These are phyloP conservation scores for Rapana venosa DNA, from an alignment of 2,888 invertebrate genomes.

Conservation along the genomic window DNA sequence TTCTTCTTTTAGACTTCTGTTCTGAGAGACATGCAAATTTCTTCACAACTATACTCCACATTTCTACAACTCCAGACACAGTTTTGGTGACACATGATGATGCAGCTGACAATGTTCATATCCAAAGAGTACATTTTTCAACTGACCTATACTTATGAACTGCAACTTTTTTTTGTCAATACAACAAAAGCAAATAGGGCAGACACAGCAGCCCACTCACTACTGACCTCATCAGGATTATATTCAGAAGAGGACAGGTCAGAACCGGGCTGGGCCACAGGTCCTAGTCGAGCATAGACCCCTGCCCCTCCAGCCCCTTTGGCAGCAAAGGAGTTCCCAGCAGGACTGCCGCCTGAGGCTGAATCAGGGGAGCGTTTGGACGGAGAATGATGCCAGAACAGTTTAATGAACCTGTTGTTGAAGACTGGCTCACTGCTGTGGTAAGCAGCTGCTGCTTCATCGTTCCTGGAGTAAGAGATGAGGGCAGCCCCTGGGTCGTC, in stretches of 20 bases:
- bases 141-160: too few relatives aligned
- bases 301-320: neutral
- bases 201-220: neutral
- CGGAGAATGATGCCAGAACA: slow-evolving; percentile 91
- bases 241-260: slow-evolving; percentile 15
- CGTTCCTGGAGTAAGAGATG: slow-evolving; percentile 92
- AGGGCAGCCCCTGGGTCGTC: slow-evolving; percentile 95
- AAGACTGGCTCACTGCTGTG: slow-evolving; percentile 97
- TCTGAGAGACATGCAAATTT: too few relatives aligned
- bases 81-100: too few relatives aligned
- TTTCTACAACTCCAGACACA: too few relatives aligned
- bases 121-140: too few relatives aligned
- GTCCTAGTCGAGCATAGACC: slow-evolving; percentile 19
- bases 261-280: neutral
- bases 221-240: slow-evolving; percentile 11
- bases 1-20: too few relatives aligned
- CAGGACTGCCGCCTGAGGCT: neutral
- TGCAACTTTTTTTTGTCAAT: too few relatives aligned
- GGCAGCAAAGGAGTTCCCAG: slow-evolving; percentile 5
- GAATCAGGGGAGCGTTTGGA: slow-evolving; percentile 40
- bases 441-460: slow-evolving; percentile 96
- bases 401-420: slow-evolving; percentile 98
- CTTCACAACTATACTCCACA: too few relatives aligned
- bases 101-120: too few relatives aligned
- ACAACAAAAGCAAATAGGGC: too few relatives aligned